Evolutionary conservation across 2,888 invertebrate genomes (phyloP), one percentile per base, ranked within the genome.

Genomic region (Oxystoma pomonae): DNA sequence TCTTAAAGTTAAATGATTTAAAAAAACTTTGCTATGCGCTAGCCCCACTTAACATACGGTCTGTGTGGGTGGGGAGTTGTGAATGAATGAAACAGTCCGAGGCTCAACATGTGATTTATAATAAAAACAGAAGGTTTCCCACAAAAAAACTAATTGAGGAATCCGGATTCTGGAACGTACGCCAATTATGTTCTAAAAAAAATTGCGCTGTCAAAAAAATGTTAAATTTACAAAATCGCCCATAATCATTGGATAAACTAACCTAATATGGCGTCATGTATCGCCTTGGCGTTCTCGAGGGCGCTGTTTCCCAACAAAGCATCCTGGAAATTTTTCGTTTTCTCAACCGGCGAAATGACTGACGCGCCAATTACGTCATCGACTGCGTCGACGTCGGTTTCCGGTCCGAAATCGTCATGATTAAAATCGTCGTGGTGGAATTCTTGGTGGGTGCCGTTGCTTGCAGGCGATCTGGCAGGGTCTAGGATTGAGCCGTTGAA

Each of bases 341-440:
- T 76, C 16, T 75, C 77, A 64, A 76, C 71, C 49, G 80, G 77
- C 18, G 80, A 77, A 62, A 74, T 59, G n/a, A n/a, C n/a, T n/a
- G n/a, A n/a, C n/a, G n/a, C n/a, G n/a, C n/a, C 57, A 1, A 74
- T 67, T 1, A 80, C 81, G 65, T 86, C 86, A 68, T 86, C 83
- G 61, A 86, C 83, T 20, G 85, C 84, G 77, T 90, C 91, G 9
- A 90, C 90, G 68, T 90, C 88, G 0, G 90, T 90, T 81, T 91
- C 91, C 0, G 90, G 90, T 1, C 90, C 91, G 68, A 90, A 83
- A 78, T 90, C 89, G 66, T 86, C 86, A 69, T 81, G 81, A 68
- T 81, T 80, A 20, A 72, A 68, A 16, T 71, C 72, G 12, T 35
- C 35, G 35, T 35, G 35, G 12, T 35, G 35, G 12, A 7, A 35